phyloP scores from a whole-genome alignment of 2,888 invertebrate species.

The Digitonthophagus gazella region DNA sequence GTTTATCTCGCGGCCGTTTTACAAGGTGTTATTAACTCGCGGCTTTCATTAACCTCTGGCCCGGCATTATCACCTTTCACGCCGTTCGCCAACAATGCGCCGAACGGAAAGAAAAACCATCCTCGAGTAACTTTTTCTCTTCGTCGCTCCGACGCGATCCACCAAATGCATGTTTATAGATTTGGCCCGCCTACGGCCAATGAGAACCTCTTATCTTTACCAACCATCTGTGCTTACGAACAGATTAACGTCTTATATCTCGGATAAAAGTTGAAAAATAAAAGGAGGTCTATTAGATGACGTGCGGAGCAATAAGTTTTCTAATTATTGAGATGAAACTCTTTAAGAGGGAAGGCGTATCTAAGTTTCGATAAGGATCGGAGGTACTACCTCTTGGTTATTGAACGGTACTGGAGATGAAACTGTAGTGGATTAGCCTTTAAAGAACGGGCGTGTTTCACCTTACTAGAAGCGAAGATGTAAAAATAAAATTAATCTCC shows the following conservation, averaged over 20 bases:
- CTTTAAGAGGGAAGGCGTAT: neutral
- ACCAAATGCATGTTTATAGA: conserved; percentile 38
- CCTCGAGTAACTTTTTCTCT: conserved; percentile 12
- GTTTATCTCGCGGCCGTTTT: conserved; percentile 2
- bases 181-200: conserved; percentile 31
- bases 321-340: too few relatives aligned
- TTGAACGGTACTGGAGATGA: neutral
- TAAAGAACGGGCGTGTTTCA: neutral
- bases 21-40: conserved; percentile 36
- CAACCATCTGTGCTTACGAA: neutral
- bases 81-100: conserved; percentile 8
- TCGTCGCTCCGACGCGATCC: conserved; percentile 28
- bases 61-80: conserved; percentile 40
- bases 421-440: neutral
- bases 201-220: neutral
- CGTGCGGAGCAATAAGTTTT: too few relatives aligned
- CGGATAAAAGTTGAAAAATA: neutral
- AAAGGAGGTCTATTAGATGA: neutral
- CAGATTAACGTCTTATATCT: neutral
- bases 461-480: neutral
- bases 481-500: neutral
- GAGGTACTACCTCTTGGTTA: neutral
- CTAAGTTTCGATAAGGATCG: neutral
- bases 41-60: conserved; percentile 44
- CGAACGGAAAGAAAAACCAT: neutral